These are phyloP conservation scores for Mythimna ferrago DNA, from an alignment of 2,888 invertebrate genomes.

Conservation along the genomic window DNA sequence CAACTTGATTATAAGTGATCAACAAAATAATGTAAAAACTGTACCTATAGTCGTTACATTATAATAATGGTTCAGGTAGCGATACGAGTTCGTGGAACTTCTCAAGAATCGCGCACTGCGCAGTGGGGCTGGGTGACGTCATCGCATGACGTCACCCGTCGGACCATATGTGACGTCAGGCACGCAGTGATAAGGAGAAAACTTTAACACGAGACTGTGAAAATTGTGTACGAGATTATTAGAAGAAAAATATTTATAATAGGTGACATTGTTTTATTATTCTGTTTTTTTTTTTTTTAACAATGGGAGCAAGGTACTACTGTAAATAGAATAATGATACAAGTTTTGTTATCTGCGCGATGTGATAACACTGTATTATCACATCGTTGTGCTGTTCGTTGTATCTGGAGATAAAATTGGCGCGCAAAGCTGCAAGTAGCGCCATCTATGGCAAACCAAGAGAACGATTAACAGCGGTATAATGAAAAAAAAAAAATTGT, in stretches of 20 bases:
- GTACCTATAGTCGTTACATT: slow-evolving; percentile 54
- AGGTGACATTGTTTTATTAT: not conserved
- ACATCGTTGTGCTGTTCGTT: slow-evolving; percentile 25
- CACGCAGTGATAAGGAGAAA: slow-evolving; percentile 61
- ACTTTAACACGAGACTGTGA: slow-evolving; percentile 42
- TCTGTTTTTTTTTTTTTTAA: slow-evolving; percentile 6
- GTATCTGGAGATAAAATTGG: slow-evolving; percentile 35
- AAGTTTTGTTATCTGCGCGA: slow-evolving; percentile 29
- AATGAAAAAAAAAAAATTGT: slow-evolving; percentile 32
- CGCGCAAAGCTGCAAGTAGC: slow-evolving; percentile 52
- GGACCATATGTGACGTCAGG: slow-evolving; percentile 77
- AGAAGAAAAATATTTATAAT: slow-evolving; percentile 8
- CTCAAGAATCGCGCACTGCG: slow-evolving; percentile 69
- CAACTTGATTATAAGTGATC: slow-evolving; percentile 37
- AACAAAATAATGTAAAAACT: slow-evolving; percentile 55
- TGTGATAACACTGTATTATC: slow-evolving; percentile 15
- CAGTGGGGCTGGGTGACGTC: slow-evolving; percentile 76
- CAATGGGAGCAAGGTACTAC: slow-evolving; percentile 15
- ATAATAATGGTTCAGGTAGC: slow-evolving; percentile 64
- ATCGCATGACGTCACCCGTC: slow-evolving; percentile 82
- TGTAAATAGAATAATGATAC: slow-evolving; percentile 19
- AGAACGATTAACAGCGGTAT: slow-evolving; percentile 51
- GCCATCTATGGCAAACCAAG: slow-evolving; percentile 73
- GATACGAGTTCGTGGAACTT: slow-evolving; percentile 75
- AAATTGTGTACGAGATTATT: slow-evolving; percentile 30